Base-by-base conservation (phyloP, 2,797 vertebrate genomes). In the Periophthalmus magnuspinnatus region DNA sequence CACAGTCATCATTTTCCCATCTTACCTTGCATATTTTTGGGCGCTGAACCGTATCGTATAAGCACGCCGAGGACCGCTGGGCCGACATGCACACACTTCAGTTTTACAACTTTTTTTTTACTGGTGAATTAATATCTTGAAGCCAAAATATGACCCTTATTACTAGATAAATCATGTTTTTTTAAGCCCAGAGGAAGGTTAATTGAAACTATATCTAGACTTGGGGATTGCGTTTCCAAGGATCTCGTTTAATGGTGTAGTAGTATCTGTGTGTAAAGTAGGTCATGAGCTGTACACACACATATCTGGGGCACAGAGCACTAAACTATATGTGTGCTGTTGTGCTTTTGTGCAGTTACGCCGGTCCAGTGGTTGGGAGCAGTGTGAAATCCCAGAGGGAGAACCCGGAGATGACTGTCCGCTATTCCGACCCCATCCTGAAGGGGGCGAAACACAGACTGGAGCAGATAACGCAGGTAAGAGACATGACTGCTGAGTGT, bases 371-470 rank as follows among this genome's bases (percentile, higher is more conserved):
- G 83, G 93, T 95, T 79, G 93, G 93, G 76, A 95, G 86, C 65
- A 93, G 93, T 76, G 83, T 95, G 68, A 94, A 94, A 76, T 94
- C 93, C 76, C 95, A 97, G 89, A 90, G 83, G 82, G 93, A 93
- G 65, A 97, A 97, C 78, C 95, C 94, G 1, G 95, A 96, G 89
- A 88, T 95, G 84, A 93, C 92, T 28, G 93, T 95, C 76, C 93
- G 90, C 82, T 92, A 93, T 75, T 78, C 88, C 21, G 94, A 96
- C 83, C 88, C 92, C 5, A 78, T 93, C 79, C 93, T 96, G 79
- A 91, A 82, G 76, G 91, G 84, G 76, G 89, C 93, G 50, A 96
- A 95, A 76, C 88, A 90, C 55, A 95, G 83, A 77, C 88, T 97
- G 86, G 93, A 95, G 76, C 92, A 89, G 79, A 93, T 96, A 54